Evolutionary conservation across 2,888 invertebrate genomes (phyloP), one percentile per base, ranked within the genome.

Genomic region (Rugalucina vietnamica): DNA sequence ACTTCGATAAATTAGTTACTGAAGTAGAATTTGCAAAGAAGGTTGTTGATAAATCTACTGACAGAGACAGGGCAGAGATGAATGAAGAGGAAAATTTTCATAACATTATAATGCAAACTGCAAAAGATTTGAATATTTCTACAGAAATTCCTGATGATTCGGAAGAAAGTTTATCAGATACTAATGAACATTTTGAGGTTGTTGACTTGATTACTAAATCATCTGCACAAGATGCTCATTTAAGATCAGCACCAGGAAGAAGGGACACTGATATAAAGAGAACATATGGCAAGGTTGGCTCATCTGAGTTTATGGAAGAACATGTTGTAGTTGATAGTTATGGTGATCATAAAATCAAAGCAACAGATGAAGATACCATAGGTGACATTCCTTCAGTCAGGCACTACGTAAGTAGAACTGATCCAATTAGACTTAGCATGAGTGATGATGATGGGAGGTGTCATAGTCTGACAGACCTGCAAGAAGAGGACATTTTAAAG

Each of bases 1-100:
- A 83, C 39, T 57, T 77, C 74, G 77, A 81, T 70, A 82, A 85
- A 32, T 29, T 83, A 43, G 77, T 75, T 71, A 34, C n/a, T 50
- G 82, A 83, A 57, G n/a, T n/a, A n/a, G n/a, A n/a, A n/a, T n/a
- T n/a, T n/a, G n/a, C n/a, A n/a, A n/a, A n/a, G n/a, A n/a, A n/a
- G n/a, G n/a, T n/a, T n/a, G n/a, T n/a, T n/a, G n/a, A n/a, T n/a
- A n/a, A 43, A 18, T 43, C 43, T 12, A 43, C 43, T 43, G 43
- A 43, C 18, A 43, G 43, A 43, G 43, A 43, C 18, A 43, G 43
- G 18, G 43, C 21, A 54, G 54, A 54, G n/a, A 21, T 54, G 54
- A 18, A 54, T n/a, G n/a, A 4, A 14, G n/a, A 54, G 14, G 54
- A 54, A 18, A 21, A 8, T 54, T 54, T 54, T 14, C 10, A 8